Evolutionary conservation across 2,113 vertebrate genomes (phyloP).

Genomic region (Macheiramphus alcinus): DNA sequence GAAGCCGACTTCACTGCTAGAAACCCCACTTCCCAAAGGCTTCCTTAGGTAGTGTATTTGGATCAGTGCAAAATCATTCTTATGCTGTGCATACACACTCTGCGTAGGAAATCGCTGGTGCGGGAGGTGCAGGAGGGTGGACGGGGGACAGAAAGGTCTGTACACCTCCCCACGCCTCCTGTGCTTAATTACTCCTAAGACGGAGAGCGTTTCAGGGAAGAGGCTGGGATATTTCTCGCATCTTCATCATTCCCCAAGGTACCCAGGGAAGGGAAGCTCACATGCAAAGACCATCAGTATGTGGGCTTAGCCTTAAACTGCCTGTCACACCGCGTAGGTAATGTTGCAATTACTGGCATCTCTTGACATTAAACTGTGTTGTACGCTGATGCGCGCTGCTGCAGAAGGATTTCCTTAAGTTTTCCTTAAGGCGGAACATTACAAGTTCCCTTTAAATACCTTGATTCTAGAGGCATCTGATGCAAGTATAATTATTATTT

Average conservation of each 20-base stretch:
- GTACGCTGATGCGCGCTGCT: not conserved
- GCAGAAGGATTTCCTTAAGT: not conserved
- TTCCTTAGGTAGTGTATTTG: fast-evolving
- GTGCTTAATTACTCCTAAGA: not conserved
- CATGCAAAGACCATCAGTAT: not conserved
- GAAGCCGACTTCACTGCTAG: not conserved
- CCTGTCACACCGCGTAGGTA: not conserved
- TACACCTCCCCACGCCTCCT: not conserved
- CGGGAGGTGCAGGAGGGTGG: too few relatives aligned
- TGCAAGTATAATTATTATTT: not conserved
- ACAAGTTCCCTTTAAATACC: not conserved
- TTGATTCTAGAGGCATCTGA: not conserved
- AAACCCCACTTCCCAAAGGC: not conserved
- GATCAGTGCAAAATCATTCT: not conserved
- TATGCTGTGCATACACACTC: fast-evolving
- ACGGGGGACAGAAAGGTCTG: not conserved
- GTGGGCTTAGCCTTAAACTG: not conserved
- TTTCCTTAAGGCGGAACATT: not conserved
- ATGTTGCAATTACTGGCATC: not conserved
- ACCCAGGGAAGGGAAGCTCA: not conserved
- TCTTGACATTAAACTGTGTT: not conserved
- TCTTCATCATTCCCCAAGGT: not conserved
- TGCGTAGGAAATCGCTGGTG: fast-evolving
- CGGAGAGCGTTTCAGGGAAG: not conserved
- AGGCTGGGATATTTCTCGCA: not conserved